Evolutionary conservation across 2,113 vertebrate species (phyloP), one percentile per base, ranked within the genome.

Genomic region (Balaeniceps rex): DNA sequence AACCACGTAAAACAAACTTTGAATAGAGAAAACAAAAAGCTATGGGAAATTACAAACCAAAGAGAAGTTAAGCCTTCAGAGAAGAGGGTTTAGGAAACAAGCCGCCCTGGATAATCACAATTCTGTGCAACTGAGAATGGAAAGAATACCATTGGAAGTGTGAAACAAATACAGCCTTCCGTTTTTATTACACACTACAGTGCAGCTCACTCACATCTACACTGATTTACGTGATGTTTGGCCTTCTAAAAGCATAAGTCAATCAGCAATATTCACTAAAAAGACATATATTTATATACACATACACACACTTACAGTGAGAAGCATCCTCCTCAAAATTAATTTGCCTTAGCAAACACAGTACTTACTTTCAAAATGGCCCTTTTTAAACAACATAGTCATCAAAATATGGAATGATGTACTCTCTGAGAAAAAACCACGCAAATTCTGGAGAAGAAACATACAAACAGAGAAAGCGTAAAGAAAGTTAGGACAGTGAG

Each of bases 401-500:
- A 99, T 98, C 94, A 98, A 96, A 89, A 99, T 99, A 98, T 99
- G 99, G 96, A 99, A 99, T 33, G 99, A 99, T 5, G 99, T 99
- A 42, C 96, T 49, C 12, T 99, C 99, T 9, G 96, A 97, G 98
- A 99, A 99, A 97, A 99, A 99, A 28, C 98, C 99, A 94, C 2
- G 98, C 79, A 99, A 96, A 70, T 76, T 97, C 99, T 99, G 95
- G 89, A 89, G 44, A 96, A 94, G 84, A 89, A 81, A 83, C 12
- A 84, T 51, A 87, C 8, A 95, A 72, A 93, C 6, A 87, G 5
- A 94, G 9, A 19, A 79, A 85, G 51, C 5, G 6, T 89, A 88
- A 83, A 89, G 87, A 34, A 83, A 87, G 28, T 78, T 78, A 92
- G 29, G 28, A 58, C 38, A 83, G 47, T 38, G 18, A 79, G 25